These are phyloP conservation scores for Chiloscyllium punctatum DNA, from an alignment of 2,797 vertebrate species.

Conservation along the genomic window DNA sequence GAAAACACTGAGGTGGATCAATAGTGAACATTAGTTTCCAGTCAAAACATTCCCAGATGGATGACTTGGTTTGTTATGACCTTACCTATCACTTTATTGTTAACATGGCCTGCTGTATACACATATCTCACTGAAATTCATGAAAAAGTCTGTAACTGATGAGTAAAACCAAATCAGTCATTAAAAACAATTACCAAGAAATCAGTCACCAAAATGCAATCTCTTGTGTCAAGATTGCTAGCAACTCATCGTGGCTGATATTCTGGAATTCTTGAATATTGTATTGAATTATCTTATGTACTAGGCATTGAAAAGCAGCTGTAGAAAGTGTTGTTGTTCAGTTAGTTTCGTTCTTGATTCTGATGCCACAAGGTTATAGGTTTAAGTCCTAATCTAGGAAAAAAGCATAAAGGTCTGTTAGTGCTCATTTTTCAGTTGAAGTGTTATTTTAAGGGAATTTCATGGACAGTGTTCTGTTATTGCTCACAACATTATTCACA, in stretches of 20 bases:
- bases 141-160: background rate
- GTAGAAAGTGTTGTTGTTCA: background rate
- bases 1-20: background rate
- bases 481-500: too few species aligned
- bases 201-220: background rate
- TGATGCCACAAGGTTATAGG: background rate
- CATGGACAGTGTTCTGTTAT: too few species aligned
- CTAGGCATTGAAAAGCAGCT: background rate
- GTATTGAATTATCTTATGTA: background rate
- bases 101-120: background rate
- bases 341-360: background rate
- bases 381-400: background rate
- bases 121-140: background rate
- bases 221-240: background rate
- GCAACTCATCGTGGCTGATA: background rate
- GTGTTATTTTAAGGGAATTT: background rate
- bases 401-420: background rate
- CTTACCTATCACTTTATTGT: background rate
- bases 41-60: background rate
- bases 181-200: background rate
- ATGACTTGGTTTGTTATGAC: background rate
- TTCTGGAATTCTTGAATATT: background rate
- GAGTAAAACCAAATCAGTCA: background rate
- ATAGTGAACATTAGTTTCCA: background rate
- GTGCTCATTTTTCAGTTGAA: too few species aligned